phyloP scores from a whole-genome alignment of 2,113 vertebrate species.

The Alexandromys fortis region DNA sequence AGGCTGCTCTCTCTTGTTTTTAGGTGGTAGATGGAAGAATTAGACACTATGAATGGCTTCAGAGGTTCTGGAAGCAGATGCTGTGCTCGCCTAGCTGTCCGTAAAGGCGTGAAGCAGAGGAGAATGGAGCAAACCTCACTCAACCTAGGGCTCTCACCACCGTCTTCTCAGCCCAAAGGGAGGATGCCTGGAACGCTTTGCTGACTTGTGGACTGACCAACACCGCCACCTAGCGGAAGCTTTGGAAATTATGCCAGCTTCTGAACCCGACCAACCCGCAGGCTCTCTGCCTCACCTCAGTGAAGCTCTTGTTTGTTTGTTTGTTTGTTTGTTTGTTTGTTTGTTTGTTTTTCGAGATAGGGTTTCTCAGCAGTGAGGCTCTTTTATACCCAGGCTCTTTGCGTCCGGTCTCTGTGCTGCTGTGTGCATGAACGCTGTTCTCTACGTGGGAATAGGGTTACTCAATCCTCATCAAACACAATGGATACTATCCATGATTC shows the following conservation, averaged over 20 bases:
- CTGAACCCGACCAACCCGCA: too few relatives aligned
- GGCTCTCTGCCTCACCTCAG: not conserved
- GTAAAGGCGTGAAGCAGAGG: not conserved
- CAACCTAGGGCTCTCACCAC: not conserved
- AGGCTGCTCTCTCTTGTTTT: not conserved
- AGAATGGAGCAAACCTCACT: not conserved
- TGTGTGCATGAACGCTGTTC: not conserved
- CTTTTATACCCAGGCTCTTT: not conserved
- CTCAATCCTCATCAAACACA: not conserved
- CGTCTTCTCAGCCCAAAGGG: not conserved
- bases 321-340: too few relatives aligned
- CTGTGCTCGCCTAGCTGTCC: not conserved
- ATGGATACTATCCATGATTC: fast-evolving
- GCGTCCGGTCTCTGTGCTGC: not conserved
- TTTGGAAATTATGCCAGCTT: constrained; percentile 1
- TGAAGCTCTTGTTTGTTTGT: not conserved
- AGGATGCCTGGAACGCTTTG: not conserved
- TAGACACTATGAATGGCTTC: not conserved
- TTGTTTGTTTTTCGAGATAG: too few relatives aligned
- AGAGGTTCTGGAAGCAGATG: not conserved
- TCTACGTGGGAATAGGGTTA: not conserved
- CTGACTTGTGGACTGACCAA: constrained; percentile 61
- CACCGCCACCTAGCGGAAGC: constrained; percentile 74
- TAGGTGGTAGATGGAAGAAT: not conserved
- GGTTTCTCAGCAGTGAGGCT: not conserved